Evolutionary conservation across 2,888 invertebrate species (phyloP), one percentile per base, ranked within the genome.

Genomic region (Portevinia maculata): DNA sequence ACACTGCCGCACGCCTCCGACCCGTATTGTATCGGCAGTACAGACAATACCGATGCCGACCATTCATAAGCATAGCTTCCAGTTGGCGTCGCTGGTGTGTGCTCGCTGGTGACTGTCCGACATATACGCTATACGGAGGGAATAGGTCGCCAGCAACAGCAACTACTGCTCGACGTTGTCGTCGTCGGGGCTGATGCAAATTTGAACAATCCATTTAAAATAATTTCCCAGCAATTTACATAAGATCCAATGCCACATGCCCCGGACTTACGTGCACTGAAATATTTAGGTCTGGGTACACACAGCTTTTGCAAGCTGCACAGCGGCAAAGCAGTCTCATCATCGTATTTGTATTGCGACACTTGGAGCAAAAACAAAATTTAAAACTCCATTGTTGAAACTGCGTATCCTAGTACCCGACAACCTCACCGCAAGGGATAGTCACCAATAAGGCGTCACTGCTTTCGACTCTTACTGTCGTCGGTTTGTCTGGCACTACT

Each of bases 191-290:
- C 59, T 59, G 70, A 53, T 55, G 70, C 75, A 71, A 81, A 81
- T 81, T 81, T 81, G 52, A 75, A 70, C 79, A 75, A 70, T 70
- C 69, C 75, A 75, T 76, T 81, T 59, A 60, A 65, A 81, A 71
- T 81, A 81, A 76, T 81, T 75, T 65, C 75, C 60, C 64, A 28
- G 48, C 65, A 76, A 70, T 81, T 81, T 81, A 65, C 81, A 81
- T 65, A 75, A 70, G 75, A 81, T 70, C 65, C 81, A 70, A 53
- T 69, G 65, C 65, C 75, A 76, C 81, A 75, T 81, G 81, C 70
- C 75, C 64, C 24, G 55, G 70, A 75, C 59, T 75, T 70, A 70
- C 70, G 53, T 59, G 44, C 55, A 50, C 53, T 75, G 32, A 70
- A 81, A 81, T 75, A 81, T 75, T 81, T 75, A 75, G 75, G 48